Base-by-base conservation (phyloP, 2,797 vertebrate genomes). In the Pachyuromys duprasi region DNA sequence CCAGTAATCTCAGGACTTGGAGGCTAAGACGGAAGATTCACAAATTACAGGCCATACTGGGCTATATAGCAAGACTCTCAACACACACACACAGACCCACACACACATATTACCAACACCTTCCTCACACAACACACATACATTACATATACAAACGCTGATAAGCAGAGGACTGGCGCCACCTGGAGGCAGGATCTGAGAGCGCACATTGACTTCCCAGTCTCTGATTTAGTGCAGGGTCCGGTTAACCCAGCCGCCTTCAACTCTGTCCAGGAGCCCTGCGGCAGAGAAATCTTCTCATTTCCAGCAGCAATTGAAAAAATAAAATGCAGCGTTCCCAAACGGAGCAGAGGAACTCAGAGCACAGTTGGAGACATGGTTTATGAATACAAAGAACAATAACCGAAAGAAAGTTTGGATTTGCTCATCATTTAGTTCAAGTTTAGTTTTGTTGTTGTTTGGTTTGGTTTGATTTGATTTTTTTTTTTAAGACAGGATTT, bases 241-340 rank as follows among this genome's bases (percentile, higher is more conserved):
- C 28, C 83, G 84, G 76, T 36, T 90, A 88, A 36, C 14, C 4
- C 42, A 12, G 22, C 28, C 81, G 39, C 82, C 72, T 24, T 63
- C 70, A 72, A 8, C 9, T 80, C n/a, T 80, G 18, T n/a, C 60
- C 53, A 83, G 75, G 69, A 79, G 28, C 86, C 63, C 55, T 75
- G 62, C 13, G 4, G 39, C 57, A 86, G 15, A 76, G 53, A 92
- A 92, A 81, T 11, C 12, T 42, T 93, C 74, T 82, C 17, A 75
- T 26, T 36, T 88, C 76, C 78, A 96, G 31, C 17, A 83, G 93
- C 76, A 79, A 94, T 89, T 83, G 8, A 33, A 31, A 87, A 96
- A 89, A 75, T n/a, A 87, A 89, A 42, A n/a, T 45, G 22, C 9
- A 75, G 24, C 31, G 31, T 90, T 74, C 83, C 88, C 80, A 87